Percentiles rank a stretch among this genome's conserved stretches.
Conservation (phyloP, 2,888 invertebrate genomes). For the Dusona sp. region DNA sequence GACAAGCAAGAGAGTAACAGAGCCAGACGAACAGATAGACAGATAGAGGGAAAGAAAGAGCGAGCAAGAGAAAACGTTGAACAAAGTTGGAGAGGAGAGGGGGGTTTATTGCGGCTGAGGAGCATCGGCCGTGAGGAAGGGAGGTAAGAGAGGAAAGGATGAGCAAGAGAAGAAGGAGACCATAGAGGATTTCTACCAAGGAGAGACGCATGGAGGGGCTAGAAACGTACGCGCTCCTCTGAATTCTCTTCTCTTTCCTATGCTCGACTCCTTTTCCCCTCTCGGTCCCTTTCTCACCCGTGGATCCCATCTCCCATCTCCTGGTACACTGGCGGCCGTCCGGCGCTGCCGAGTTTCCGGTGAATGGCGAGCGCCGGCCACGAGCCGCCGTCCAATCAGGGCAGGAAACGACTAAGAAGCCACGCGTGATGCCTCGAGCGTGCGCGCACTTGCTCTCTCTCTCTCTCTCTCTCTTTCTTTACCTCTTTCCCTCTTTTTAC, state of each 20-base stretch:
- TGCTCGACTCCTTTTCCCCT: conserved; percentile 17
- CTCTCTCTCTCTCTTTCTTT: conserved; percentile 30
- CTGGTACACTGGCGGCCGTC: conserved; percentile 61
- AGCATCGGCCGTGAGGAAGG: conserved; percentile 37
- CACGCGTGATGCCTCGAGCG: conserved; percentile 79
- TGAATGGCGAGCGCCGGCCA: conserved; percentile 83
- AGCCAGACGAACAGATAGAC: conserved; percentile 38
- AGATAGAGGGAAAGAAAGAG: conserved; percentile 41
- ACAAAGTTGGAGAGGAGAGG: conserved; percentile 2
- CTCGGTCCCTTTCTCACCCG: conserved; percentile 1
- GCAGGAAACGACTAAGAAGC: conserved; percentile 82
- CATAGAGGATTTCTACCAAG: conserved; percentile 37
- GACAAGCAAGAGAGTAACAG: conserved; percentile 33
- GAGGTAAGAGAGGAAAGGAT: conserved; percentile 48
- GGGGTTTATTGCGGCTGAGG: conserved; percentile 43
- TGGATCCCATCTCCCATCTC: conserved; percentile 29
- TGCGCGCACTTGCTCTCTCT: conserved; percentile 52
- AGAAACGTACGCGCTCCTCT: conserved; percentile 59
- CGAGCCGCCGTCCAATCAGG: conserved; percentile 85
- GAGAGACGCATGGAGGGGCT: conserved; percentile 52
- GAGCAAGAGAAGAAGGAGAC: conserved; percentile 55
- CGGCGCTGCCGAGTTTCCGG: conserved; percentile 78
- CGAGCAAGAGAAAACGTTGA: conserved; percentile 5
- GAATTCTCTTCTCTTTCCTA: conserved; percentile 17
- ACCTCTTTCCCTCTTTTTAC: conserved; percentile 8